These are phyloP conservation scores for Rhopalosiphum padi DNA, from an alignment of 1,140 invertebrate genomes.

Conservation along the genomic window DNA sequence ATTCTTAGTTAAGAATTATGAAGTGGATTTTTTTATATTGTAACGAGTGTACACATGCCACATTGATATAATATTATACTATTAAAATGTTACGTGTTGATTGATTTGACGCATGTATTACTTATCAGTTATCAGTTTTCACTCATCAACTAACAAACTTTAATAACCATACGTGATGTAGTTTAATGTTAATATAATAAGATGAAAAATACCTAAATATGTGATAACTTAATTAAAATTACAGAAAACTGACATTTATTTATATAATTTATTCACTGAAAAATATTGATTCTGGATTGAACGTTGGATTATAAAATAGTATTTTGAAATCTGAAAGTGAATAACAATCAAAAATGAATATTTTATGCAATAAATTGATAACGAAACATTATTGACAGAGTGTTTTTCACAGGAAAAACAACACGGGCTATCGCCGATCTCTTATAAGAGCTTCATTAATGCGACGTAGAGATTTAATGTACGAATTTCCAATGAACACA, in stretches of 20 bases:
- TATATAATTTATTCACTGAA: not conserved
- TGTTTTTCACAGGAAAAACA: not conserved
- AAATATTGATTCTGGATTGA: not conserved
- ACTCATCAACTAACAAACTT: not conserved
- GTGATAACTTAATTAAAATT: not conserved
- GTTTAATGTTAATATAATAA: not conserved
- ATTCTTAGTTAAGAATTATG: not conserved
- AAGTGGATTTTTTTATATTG: not conserved
- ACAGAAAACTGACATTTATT: not conserved
- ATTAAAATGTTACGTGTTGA: not conserved
- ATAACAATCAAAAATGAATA: not conserved
- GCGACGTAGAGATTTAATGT: not conserved
- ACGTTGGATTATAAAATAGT: not conserved
- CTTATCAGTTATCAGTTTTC: not conserved
- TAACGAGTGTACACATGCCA: not conserved
- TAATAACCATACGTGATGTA: not conserved
- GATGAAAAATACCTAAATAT: not conserved
- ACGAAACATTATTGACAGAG: not conserved
- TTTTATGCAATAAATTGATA: not conserved
- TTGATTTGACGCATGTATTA: not conserved
- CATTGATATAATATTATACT: not conserved
- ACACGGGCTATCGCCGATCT: not conserved
- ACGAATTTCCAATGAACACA: not conserved
- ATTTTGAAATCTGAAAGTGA: not conserved
- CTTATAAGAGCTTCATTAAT: not conserved